Evolutionary conservation across 2,797 vertebrate genomes (phyloP), one percentile per base, ranked within the genome.

Genomic region (Anguilla obscura): DNA sequence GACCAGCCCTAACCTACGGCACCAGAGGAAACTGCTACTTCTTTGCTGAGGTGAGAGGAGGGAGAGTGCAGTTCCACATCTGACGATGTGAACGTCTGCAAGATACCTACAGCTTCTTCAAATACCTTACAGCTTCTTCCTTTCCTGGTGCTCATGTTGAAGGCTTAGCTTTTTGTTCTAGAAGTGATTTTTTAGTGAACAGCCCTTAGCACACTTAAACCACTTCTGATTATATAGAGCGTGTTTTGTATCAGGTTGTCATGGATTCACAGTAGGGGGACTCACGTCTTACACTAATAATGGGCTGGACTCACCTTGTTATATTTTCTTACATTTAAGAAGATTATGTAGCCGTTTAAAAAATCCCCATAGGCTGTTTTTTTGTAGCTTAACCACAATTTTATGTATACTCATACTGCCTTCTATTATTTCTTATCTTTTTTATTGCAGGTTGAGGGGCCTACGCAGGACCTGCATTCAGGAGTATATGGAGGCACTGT

Each of bases 11-110:
- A 88, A 97, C 96, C 0, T 98, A 97, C 0, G 98, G 98, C 18
- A 97, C 96, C 27, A 92, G 97, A 16, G 98, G 98, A 16, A 98
- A 97, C 85, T 96, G 97, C 90, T 98, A 97, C 93, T 99, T 99
- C 94, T 94, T 66, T 5, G 97, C 97, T 76, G 96, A 99, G 98
- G 98, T 97, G 91, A 56, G 0, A 30, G 69, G 14, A 27, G 33
- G 30, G 69, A 33, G 27, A 74, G n/a, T 18, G 58, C 3, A 21
- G 24, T n/a, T 33, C 24, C 27, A 33, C 27, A 30, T 33, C 27
- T 14, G 1, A 14, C 10, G 9, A 33, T 66, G 54, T 56, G 54
- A 56, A 16, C 16, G 24, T 8, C 14, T 66, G 24, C 24, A 66
- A 66, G n/a, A n/a, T 66, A 66, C 58, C 18, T 63, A 6, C 63